Evolutionary conservation across 2,797 vertebrate species (phyloP).

Genomic region (Takifugu ocellatus): DNA sequence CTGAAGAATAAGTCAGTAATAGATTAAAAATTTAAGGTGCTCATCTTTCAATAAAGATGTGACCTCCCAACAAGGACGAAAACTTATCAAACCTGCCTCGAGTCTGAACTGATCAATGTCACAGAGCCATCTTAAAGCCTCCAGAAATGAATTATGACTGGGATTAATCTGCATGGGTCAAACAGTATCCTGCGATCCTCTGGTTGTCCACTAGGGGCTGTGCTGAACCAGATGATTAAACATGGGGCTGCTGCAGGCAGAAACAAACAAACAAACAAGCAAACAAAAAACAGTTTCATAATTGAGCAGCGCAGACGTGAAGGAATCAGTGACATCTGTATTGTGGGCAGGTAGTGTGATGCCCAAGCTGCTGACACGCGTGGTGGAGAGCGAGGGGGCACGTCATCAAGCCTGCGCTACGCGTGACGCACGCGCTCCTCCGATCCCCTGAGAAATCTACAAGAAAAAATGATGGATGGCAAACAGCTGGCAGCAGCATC

Average conservation of each 20-base stretch:
- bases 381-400: conserved; percentile 4
- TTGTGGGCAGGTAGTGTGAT: neutral
- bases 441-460: conserved; percentile 13
- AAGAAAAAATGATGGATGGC: conserved; percentile 29
- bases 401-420: conserved; percentile 24
- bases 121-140: conserved; percentile 25
- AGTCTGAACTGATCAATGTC: conserved; percentile 13
- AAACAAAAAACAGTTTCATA: conserved; percentile 7
- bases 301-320: neutral
- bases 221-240: conserved; percentile 28
- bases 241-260: neutral
- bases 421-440: neutral
- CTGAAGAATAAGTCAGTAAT: neutral
- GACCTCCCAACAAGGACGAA: no score
- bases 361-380: neutral
- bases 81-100: conserved; percentile 3
- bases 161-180: neutral
- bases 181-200: neutral
- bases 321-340: neutral
- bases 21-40: no score
- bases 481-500: conserved; percentile 5
- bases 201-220: conserved; percentile 5
- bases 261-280: neutral
- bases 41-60: no score
- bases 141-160: conserved; percentile 5